Base-by-base conservation (phyloP, 92 coral and sea anemone species). In the Diadumene lineata region DNA sequence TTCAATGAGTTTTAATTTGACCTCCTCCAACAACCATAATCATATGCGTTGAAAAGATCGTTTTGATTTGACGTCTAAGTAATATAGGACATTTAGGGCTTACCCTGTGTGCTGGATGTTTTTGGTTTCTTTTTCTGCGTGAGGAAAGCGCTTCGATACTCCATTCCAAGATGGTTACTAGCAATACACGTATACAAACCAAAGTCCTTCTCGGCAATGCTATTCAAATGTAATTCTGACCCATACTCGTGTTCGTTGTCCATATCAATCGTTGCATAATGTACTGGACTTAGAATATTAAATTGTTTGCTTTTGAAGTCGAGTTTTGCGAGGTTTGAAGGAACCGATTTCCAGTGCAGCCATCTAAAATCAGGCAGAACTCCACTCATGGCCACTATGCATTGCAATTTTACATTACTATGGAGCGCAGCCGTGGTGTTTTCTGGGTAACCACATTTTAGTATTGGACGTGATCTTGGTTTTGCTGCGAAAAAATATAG, bases 361-460 rank as follows among this genome's bases (percentile, higher is more conserved):
- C 98, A 93, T 76, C 93, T 64, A 73, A 90, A 93, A 80, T 93
- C 98, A 1, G 98, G 96, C 21, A 93, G 76, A 8, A 90, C 88
- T 43, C 89, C 92, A 71, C 89, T 90, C 28, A 88, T 64, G 21
- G 84, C 79, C 31, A 90, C 98, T 22, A 93, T 78, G 81, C 98
- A 93, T 64, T 79, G 73, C 75, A 93, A 69, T 18, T 82, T 70
- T 19, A 81, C 89, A 65, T 79, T 90, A 10, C 86, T 79, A 10
- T 96, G 96, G 16, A 70, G 58, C 44, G 60, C 32, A 22, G 87
- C 81, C 22, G 97, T 92, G 29, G 92, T 79, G 88, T 94, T 94
- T 66, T 84, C 76, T 17, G 97, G 96, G 72, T 70, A 81, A 63
- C 74, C 85, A 30, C 87, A 85, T 63, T 78, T 78, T 43, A 94